Conservation (phyloP, 2,113 vertebrate species). For the Plestiodon gilberti region DNA sequence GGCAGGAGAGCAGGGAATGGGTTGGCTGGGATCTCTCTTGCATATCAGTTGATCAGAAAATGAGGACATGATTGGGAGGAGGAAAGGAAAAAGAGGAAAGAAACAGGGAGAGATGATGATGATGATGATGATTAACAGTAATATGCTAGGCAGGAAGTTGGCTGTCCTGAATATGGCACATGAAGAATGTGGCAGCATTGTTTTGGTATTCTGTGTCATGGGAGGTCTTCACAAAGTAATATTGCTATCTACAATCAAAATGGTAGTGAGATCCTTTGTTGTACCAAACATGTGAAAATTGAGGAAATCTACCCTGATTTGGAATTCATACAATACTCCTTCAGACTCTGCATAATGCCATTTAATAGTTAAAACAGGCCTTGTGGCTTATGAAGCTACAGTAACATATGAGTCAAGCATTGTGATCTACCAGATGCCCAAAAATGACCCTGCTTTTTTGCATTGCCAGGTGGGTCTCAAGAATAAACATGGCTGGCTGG, state of each 20-base stretch:
- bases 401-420: not conserved
- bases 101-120: not conserved
- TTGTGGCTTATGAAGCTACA: not conserved
- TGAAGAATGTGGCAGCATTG: not conserved
- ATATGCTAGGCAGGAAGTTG: not conserved
- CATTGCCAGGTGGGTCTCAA: not conserved
- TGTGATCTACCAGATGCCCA: not conserved
- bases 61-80: not conserved
- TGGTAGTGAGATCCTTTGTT: not conserved
- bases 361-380: not conserved
- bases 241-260: not conserved
- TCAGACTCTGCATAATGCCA: not conserved
- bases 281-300: not conserved
- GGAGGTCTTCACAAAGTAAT: not conserved
- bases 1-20: not conserved
- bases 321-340: not conserved
- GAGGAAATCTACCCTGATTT: not conserved
- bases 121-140: not conserved
- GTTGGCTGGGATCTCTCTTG: not conserved
- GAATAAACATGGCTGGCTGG: not conserved
- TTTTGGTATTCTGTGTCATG: not conserved
- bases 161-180: not conserved
- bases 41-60: not conserved
- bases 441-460: not conserved
- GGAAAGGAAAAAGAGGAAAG: too few relatives aligned